Base-by-base conservation (phyloP, 2,888 invertebrate genomes). In the Paralinhomoeus sp. region DNA sequence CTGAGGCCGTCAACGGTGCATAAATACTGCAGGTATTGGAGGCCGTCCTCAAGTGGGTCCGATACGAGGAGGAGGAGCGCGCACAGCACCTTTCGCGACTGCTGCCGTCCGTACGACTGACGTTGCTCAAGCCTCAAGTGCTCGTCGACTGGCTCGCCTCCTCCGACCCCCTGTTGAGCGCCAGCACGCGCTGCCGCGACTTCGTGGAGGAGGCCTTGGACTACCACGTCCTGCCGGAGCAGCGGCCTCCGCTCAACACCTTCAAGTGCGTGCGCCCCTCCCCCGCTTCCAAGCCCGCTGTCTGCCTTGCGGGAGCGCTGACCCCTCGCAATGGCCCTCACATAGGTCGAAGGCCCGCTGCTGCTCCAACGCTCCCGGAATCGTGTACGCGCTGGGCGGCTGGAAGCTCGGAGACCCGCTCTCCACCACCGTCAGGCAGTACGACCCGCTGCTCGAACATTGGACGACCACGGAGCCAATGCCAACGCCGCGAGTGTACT, bases 121-220 rank as follows among this genome's bases (percentile, higher is more conserved):
- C 83, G 0, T 65, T 83, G 37, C 67, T 84, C 2, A 75, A 78
- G 2, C 80, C 82, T 1, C 75, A 79, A 54, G 82, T 77, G 63
- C 67, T 84, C 41, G 76, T 79, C 2, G 81, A 82, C 65, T 52
- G 54, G 23, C 66, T 68, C 7, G 62, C 64, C 3, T 56, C 60
- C n/a, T n/a, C n/a, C 22, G 64, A 68, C 48, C 59, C 63, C 20
- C 52, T 67, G 22, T n/a, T n/a, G n/a, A n/a, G n/a, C n/a, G n/a
- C 22, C 33, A 24, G 36, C 36, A 35, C 39, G 20, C 35, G 41
- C 43, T 49, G 23, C 58, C 75, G 77, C 53, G 81, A 83, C 66
- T 67, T 82, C 40, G 62, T 84, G 43, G 83, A 84, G 62, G 83
- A 82, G 64, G 83, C 83, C 1, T 73, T 78, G 60, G 81, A 82